These are phyloP conservation scores for Caretta caretta DNA, from an alignment of 2,113 vertebrate genomes.

Conservation along the genomic window DNA sequence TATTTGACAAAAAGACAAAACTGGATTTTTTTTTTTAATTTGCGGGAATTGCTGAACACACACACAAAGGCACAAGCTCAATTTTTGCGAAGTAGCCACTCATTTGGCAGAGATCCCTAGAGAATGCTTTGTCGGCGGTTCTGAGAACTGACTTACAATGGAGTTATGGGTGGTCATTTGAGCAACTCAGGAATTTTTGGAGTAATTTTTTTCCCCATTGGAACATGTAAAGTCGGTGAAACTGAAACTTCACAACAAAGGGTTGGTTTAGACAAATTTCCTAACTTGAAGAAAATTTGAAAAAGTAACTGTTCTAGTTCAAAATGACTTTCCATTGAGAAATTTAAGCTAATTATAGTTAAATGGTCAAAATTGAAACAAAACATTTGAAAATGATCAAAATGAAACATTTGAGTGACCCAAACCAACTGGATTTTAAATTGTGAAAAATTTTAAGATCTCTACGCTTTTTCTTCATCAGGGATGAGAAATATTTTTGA, in stretches of 20 bases:
- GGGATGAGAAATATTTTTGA: background rate
- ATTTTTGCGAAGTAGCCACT: background rate
- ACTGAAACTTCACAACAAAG: accelerated
- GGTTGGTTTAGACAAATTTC: accelerated
- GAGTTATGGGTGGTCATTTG: background rate
- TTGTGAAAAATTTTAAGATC: background rate
- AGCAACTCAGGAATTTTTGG: background rate
- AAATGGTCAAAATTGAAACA: background rate
- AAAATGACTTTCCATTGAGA: background rate
- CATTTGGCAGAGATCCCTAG: too few relatives aligned
- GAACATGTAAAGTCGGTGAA: accelerated
- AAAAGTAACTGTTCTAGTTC: accelerated
- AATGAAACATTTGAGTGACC: background rate
- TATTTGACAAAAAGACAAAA: background rate
- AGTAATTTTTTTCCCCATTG: background rate
- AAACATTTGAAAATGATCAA: background rate
- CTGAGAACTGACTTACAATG: background rate
- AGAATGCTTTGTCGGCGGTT: background rate
- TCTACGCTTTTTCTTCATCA: background rate
- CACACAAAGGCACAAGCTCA: background rate
- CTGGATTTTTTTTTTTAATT: background rate
- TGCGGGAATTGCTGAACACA: background rate
- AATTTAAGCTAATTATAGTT: background rate
- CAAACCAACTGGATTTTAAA: background rate
- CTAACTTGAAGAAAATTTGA: accelerated